Conservation (phyloP, 2,888 invertebrate genomes). For the Dasysyrphus tricinctus region DNA sequence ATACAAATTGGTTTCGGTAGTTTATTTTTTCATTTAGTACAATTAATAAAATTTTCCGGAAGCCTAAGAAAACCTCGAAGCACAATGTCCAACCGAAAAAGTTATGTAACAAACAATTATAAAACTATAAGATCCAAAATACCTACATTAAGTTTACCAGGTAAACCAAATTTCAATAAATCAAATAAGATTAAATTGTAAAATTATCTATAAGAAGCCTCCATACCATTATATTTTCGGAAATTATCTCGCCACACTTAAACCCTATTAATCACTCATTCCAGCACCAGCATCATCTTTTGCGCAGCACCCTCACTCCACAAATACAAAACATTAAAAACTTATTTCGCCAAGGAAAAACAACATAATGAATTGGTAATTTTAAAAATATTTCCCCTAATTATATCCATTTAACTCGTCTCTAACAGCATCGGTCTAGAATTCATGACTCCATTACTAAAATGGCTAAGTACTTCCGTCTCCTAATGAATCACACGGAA, state of each 20-base stretch:
- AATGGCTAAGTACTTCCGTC: slow-evolving; percentile 70
- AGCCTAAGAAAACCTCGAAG: neutral
- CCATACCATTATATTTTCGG: neutral
- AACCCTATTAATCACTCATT: slow-evolving; percentile 21
- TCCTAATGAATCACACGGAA: slow-evolving; percentile 67
- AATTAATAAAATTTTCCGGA: neutral
- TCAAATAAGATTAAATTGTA: slow-evolving; percentile 19
- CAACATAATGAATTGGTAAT: slow-evolving; percentile 47
- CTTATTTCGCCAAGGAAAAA: slow-evolving; percentile 39
- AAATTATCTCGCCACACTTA: slow-evolving; percentile 23
- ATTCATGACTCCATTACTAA: slow-evolving; percentile 46
- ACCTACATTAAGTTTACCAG: neutral
- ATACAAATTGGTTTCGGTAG: no score
- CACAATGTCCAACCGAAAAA: neutral
- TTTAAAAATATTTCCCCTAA: slow-evolving; percentile 44
- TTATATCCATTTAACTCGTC: slow-evolving; percentile 53
- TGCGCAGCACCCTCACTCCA: slow-evolving; percentile 4
- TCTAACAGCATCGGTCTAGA: slow-evolving; percentile 56
- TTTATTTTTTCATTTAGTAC: no score
- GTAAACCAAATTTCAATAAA: neutral
- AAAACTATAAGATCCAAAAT: neutral
- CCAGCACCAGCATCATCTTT: slow-evolving; percentile 2
- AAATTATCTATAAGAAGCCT: neutral
- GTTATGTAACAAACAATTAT: neutral
- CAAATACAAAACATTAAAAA: slow-evolving; percentile 34